Base-by-base conservation (phyloP, 2,113 vertebrate genomes). In the Sphaerodactylus townsendi region DNA sequence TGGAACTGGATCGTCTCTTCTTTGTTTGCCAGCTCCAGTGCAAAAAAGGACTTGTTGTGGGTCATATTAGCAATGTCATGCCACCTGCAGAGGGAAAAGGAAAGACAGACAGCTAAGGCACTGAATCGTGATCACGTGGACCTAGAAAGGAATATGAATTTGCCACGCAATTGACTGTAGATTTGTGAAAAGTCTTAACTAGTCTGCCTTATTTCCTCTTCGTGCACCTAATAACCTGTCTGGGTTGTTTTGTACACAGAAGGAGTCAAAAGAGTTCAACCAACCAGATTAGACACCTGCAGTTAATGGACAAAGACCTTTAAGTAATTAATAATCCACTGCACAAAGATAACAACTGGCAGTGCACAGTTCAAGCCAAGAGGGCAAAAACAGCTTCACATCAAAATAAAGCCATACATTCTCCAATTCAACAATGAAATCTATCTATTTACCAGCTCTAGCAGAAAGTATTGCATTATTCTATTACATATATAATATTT, bases 1-100 rank as follows among this genome's bases (percentile, higher is more conserved):
- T 99, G 98, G 93, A 99, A 99, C 88, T 99, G 99, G 93, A 99
- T 97, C 89, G 97, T 99, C 91, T 99, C 99, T 87, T 99, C 99
- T 95, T 98, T 98, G 95, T 96, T 99, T 81, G 97, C 90, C 83
- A 99, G 92, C 94, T 99, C 98, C 93, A 99, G 93, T 0, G 98
- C 97, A 1, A 99, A 98, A 92, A 98, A 98, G 48, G 98, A 99
- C 95, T 98, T 99, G 93, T 98, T 99, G 94, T 99, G 98, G 92
- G 97, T 98, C 98, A 99, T 98, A 94, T 98, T 98, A 85, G 98
- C 98, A 93, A 99, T 99, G 91, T 99, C 98, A 84, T 98, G 97
- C 98, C 98, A 99, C 97, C 98, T 99, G 79, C 9, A 87, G 62
- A 93, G 90, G 88, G 87, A 71, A 56, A 89, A 19, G 83, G 71